Evolutionary conservation across 2,113 vertebrate species (phyloP), one percentile per base, ranked within the genome.

Genomic region (Gallinago paraguaiae): DNA sequence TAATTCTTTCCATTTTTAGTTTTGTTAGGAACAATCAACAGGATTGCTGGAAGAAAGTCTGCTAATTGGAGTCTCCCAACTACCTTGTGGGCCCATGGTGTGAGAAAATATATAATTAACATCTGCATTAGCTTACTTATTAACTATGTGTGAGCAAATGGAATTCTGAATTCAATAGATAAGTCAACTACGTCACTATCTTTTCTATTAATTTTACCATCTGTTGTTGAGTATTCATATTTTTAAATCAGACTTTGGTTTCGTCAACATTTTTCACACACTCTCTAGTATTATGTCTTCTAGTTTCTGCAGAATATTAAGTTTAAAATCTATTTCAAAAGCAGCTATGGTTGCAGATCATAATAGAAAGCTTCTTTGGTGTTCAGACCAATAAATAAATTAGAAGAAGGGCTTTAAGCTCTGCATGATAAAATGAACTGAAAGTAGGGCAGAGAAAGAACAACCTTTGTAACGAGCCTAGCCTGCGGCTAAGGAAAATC

Each of bases 321-420:
- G 82, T 82, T 96, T 94, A 93, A 97, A 92, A 95, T 88, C 87
- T 93, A 77, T 96, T 95, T 94, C 72, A 92, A 95, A 96, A 95
- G 81, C 67, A 68, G 39, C 69, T 88, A 24, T 93, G 85, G 71
- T 94, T 95, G 88, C 85, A 94, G 88, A 96, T 96, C 93, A 85
- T 88, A 96, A 97, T 88, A 93, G 94, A 97, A 96, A 86, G 67
- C 82, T 94, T 93, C 93, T 97, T 97, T 96, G 76, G 95, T 96
- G 91, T 96, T 97, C 96, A 96, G 81, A 97, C 80, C 93, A 97
- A 96, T 98, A 97, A 98, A 97, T 97, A 97, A 98, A 96, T 97
- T 96, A 97, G 90, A 95, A 94, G 91, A 91, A 93, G 59, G 76
- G 79, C 94, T 96, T 96, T 97, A 96, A 97, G 86, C 90, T 95